These are phyloP conservation scores for Upupa epops DNA, from an alignment of 2,113 vertebrate genomes.

Conservation along the genomic window DNA sequence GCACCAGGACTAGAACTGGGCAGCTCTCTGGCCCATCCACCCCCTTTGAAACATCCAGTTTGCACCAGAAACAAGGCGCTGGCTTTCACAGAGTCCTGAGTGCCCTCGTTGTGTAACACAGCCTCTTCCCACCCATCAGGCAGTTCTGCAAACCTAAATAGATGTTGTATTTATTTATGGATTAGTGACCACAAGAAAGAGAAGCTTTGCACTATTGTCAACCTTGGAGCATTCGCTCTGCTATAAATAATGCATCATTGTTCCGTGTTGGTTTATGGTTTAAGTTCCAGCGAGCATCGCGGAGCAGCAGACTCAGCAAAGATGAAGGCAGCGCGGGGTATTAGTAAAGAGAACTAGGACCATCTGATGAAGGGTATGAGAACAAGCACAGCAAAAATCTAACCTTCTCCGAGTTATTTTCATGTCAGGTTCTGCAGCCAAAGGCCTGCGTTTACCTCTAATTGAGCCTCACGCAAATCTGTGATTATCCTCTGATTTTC, in stretches of 20 bases:
- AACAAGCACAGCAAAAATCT: slow-evolving; percentile 28
- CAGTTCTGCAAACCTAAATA: slow-evolving; percentile 27
- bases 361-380: slow-evolving; percentile 12
- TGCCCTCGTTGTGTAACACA: neutral
- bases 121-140: slow-evolving; percentile 5
- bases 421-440: neutral
- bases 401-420: neutral
- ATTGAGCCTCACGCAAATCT: neutral
- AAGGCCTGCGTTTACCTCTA: slow-evolving; percentile 5
- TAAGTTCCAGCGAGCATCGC: slow-evolving; percentile 10
- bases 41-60: neutral
- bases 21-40: neutral
- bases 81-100: neutral
- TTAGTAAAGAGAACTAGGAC: slow-evolving; percentile 52
- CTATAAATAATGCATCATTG: slow-evolving; percentile 69
- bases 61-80: neutral
- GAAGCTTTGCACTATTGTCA: slow-evolving; percentile 45
- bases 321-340: slow-evolving; percentile 13
- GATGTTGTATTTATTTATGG: slow-evolving; percentile 64
- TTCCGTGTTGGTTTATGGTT: slow-evolving; percentile 51
- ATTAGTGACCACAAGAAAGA: slow-evolving; percentile 58
- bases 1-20: neutral
- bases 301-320: slow-evolving; percentile 50
- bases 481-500: slow-evolving; percentile 24
- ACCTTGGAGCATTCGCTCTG: slow-evolving; percentile 9